Evolutionary conservation across 2,888 invertebrate genomes (phyloP), one percentile per base, ranked within the genome.

Genomic region (Drosophila rubida): DNA sequence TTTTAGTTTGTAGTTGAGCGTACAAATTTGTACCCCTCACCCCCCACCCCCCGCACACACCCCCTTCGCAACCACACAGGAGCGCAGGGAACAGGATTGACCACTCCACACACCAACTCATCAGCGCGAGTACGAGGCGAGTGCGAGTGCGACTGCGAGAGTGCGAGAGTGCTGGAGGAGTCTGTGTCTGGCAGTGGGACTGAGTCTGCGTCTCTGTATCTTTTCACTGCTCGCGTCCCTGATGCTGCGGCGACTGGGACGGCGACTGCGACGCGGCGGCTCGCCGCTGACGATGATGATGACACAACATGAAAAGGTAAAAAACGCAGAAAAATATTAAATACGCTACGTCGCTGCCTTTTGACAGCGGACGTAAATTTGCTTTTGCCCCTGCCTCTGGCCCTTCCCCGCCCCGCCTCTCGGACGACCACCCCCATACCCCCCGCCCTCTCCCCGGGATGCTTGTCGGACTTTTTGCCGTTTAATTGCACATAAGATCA

Each of bases 331-430:
- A 89, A 90, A 89, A 90, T 90, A 90, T 89, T 90, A 90, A 89
- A 90, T 89, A 89, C 89, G 89, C 88, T 83, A 77, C 87, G 84
- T 81, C 84, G 89, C 87, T 81, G 81, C 80, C 89, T 90, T 88
- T 87, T 90, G 90, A 90, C 90, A 90, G 90, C 89, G 86, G 78
- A 90, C 90, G 90, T 89, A 90, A 90, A 90, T 90, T 90, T 90
- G 81, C 85, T 88, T 84, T 89, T 86, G 83, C 73, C 78, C 57
- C 50, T 46, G 25, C 48, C 41, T 61, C 53, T 37, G 6, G 14
- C 30, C 48, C 27, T 46, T 16, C 45, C 44, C 48, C 35, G 45
- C 22, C 6, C n/a, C 3, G 4, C 8, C 35, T n/a, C 5, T 13
- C n/a, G 9, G 14, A n/a, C n/a, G n/a, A n/a, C 25, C 30, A 22